Conservation (phyloP, 2,888 invertebrate species). For the Amphipyra berbera region DNA sequence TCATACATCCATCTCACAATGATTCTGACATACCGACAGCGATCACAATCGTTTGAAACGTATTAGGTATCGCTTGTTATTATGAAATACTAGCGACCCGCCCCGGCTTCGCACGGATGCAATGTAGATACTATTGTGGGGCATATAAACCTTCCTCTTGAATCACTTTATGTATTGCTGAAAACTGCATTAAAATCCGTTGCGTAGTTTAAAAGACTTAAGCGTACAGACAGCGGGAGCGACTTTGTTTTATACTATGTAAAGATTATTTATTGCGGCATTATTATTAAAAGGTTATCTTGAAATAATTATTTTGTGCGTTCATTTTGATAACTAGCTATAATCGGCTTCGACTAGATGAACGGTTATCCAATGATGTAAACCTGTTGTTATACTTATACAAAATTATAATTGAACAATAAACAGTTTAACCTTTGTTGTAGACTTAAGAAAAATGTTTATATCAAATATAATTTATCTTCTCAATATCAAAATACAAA, state of each 20-base stretch:
- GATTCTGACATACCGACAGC: no score
- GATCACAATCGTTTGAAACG: constrained; percentile 17
- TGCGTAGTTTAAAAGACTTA: no score
- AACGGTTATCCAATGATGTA: constrained; percentile 1
- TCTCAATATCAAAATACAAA: constrained; percentile 18
- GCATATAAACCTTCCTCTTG: no score
- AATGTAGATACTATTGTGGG: no score
- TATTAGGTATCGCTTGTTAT: constrained; percentile 4
- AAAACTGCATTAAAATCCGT: no score
- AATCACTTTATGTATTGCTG: no score
- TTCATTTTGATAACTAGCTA: constrained; percentile 10
- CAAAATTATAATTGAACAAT: background rate
- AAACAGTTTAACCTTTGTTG: background rate
- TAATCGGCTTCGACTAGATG: constrained; percentile 12
- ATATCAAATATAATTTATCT: constrained; percentile 9
- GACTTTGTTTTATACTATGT: no score
- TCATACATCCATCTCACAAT: no score
- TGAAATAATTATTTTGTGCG: constrained; percentile 19
- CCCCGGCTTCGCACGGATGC: no score
- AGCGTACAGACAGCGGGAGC: no score
- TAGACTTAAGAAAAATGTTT: background rate
- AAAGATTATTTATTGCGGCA: no score
- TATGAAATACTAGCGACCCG: constrained; percentile 14
- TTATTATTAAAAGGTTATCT: constrained; percentile 26
- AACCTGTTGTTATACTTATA: background rate